phyloP scores from a whole-genome alignment of 2,113 vertebrate species.

The Apodemus sylvaticus region DNA sequence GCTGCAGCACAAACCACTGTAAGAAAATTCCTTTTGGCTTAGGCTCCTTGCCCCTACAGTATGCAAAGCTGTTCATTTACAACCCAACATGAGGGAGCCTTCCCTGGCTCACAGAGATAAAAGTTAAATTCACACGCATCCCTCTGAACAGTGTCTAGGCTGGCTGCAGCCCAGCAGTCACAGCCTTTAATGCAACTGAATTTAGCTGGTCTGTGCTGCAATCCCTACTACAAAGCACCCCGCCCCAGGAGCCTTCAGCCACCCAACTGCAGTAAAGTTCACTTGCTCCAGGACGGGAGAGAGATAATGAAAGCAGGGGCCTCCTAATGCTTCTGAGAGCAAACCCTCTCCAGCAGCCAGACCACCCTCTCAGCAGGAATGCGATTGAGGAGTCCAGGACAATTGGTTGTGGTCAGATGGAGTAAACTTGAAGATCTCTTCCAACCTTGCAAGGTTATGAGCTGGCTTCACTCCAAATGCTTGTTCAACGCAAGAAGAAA shows the following conservation, averaged over 20 bases:
- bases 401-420: neutral
- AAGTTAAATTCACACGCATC: constrained; percentile 29
- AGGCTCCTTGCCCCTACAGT: constrained; percentile 69
- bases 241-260: neutral
- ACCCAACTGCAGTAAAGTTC: neutral
- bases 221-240: neutral
- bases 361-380: constrained; percentile 51
- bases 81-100: constrained; percentile 27
- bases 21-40: constrained; percentile 66
- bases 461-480: constrained; percentile 34
- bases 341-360: neutral
- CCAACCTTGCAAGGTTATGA: neutral
- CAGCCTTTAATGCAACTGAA: neutral
- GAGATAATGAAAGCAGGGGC: constrained; percentile 36
- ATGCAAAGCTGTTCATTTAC: constrained; percentile 62
- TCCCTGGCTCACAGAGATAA: constrained; percentile 54
- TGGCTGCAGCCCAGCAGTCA: neutral
- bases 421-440: constrained; percentile 35
- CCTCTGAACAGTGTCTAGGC: neutral
- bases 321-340: constrained; percentile 46
- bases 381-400: neutral
- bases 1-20: constrained; percentile 61
- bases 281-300: constrained; percentile 17
- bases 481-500: constrained; percentile 16
- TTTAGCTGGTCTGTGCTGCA: neutral